phyloP scores from a whole-genome alignment of 30 jellyfish, hydroid and myxozoan genomes.

The Mastigias papua region DNA sequence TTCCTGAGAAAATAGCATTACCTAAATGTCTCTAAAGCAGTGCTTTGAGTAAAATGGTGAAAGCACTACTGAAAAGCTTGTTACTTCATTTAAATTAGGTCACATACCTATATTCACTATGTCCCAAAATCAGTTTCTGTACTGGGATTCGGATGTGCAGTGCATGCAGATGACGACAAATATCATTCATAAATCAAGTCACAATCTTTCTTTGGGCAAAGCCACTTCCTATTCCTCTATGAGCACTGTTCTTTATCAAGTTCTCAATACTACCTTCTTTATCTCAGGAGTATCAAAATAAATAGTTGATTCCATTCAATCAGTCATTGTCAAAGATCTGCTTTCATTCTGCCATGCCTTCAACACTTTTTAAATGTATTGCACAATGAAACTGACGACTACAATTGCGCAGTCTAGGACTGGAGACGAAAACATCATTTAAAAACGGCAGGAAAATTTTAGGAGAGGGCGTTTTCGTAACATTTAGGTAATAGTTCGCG shows the following conservation, averaged over 20 bases:
- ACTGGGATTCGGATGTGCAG: not conserved
- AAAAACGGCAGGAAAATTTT: conserved; percentile 4
- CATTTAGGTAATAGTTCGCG: not conserved
- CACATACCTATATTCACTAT: not conserved
- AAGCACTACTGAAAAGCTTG: too few species aligned
- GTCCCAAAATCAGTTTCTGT: not conserved
- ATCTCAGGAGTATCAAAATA: not conserved
- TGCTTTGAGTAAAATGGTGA: too few species aligned
- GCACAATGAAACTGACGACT: not conserved
- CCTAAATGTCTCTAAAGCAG: too few species aligned
- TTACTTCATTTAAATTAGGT: not conserved
- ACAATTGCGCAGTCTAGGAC: not conserved
- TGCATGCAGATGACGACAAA: not conserved
- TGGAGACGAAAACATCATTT: not conserved
- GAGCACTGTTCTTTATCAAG: not conserved
- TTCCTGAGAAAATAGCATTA: too few species aligned
- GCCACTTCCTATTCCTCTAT: not conserved
- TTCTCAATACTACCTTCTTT: not conserved
- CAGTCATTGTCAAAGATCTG: not conserved
- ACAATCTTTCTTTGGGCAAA: not conserved
- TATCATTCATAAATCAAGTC: not conserved
- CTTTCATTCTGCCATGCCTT: not conserved
- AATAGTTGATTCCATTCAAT: not conserved
- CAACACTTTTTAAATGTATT: not conserved
- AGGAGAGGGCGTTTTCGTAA: not conserved